Conservation (phyloP, 2,888 invertebrate genomes). For the Oxytorus armatus region DNA sequence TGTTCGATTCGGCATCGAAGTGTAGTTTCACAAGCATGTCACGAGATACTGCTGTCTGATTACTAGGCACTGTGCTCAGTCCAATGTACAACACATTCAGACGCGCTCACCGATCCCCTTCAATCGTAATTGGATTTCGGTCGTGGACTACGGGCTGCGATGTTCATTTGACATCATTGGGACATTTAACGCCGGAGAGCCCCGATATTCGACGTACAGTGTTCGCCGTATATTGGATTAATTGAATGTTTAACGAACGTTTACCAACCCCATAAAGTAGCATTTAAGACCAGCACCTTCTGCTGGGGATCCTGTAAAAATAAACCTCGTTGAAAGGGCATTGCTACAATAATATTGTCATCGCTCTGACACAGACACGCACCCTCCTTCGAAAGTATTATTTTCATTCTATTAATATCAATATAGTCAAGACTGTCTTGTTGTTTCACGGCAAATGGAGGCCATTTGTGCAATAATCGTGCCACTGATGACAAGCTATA, state of each 20-base stretch:
- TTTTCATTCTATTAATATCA: constrained; percentile 39
- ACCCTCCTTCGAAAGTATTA: constrained; percentile 40
- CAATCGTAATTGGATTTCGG: constrained; percentile 81
- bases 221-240: constrained; percentile 77
- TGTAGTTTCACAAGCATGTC: constrained; percentile 50
- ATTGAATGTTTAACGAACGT: constrained; percentile 75
- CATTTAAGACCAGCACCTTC: constrained; percentile 43
- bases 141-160: constrained; percentile 75
- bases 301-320: constrained; percentile 33
- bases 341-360: neutral
- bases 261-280: constrained; percentile 48
- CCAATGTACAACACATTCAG: constrained; percentile 72
- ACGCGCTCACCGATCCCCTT: constrained; percentile 67
- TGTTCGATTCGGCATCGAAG: constrained; percentile 66
- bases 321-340: constrained; percentile 8
- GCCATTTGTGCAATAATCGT: constrained; percentile 51
- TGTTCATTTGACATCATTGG: constrained; percentile 83
- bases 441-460: constrained; percentile 50
- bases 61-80: constrained; percentile 38
- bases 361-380: no score
- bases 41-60: constrained; percentile 56
- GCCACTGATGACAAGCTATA: constrained; percentile 28
- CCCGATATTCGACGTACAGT: constrained; percentile 58
- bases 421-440: constrained; percentile 27
- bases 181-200: constrained; percentile 75